Evolutionary conservation across 2,888 invertebrate genomes (phyloP), one percentile per base, ranked within the genome.

Genomic region (Slavum lentiscoides): DNA sequence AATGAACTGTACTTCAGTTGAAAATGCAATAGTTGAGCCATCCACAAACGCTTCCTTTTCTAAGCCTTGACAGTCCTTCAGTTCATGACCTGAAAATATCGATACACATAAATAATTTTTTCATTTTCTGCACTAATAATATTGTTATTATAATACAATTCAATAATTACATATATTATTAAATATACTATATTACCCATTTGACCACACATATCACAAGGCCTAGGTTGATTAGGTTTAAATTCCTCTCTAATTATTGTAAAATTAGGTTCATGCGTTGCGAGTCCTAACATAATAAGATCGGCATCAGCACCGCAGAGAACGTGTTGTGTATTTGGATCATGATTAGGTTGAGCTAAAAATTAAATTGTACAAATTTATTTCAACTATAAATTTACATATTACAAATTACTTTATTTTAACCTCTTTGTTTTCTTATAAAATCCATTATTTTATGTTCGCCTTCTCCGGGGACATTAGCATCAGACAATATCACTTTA

Each of bases 401-500:
- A n/a, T 7, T 59, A 67, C 53, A 43, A 23, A 43, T 68, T 23
- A 59, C 59, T 67, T 23, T n/a, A 75, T 30, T 43, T 82, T 86
- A n/a, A 91, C 93, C 92, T 87, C 98, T 91, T 88, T 98, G 98
- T 85, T 91, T 92, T n/a, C 99, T 90, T 84, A 99, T 98, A 86
- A 96, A 98, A 87, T 98, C 98, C 98, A 98, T 98, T 83, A 98
- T 96, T 82, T 98, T 98, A 86, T 97, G 97, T 87, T 98, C 97
- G 0, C 97, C 98, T 89, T 98, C 98, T 0, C 98, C 98, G 1
- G 98, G 97, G 4, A 95, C 92, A 93, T 93, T 84, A 1, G 99
- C 98, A 87, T 99, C 99, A 3, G 98, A 98, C n/a, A 99, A 89
- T 85, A 99, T 95, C 13, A 95, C 93, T 87, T 97, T 96, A 83